A percentile compares a stretch with the other conserved stretches of the same genome.
phyloP scores from a whole-genome alignment of 1,140 invertebrate genomes.

The Trichogramma pretiosum region DNA sequence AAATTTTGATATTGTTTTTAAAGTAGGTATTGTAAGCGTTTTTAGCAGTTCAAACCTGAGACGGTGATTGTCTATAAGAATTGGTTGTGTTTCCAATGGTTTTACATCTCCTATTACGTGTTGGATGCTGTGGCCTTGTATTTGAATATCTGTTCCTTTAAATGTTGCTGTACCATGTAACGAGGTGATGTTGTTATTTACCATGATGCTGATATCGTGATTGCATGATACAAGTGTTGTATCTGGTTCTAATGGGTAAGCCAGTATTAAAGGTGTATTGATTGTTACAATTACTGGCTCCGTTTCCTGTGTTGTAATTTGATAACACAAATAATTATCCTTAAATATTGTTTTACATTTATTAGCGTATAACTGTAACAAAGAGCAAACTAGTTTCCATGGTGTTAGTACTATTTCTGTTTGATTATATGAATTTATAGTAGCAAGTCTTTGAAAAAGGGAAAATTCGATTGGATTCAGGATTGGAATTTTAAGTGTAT shows the following conservation, averaged over 20 bases:
- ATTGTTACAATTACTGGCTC: not conserved
- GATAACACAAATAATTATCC: not conserved
- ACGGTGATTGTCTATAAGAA: too few species aligned
- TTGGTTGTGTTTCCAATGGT: too few species aligned
- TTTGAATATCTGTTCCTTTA: not conserved
- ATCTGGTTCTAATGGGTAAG: not conserved
- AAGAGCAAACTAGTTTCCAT: not conserved
- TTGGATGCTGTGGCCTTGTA: too few species aligned
- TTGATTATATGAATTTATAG: not conserved
- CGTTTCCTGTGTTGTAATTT: not conserved
- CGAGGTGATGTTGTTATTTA: not conserved
- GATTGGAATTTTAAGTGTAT: not conserved
- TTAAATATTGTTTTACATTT: not conserved
- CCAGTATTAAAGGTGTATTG: not conserved
- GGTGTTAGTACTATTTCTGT: not conserved
- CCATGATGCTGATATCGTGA: not conserved
- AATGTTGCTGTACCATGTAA: not conserved
- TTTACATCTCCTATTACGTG: too few species aligned
- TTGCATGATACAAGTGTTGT: not conserved
- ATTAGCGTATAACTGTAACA: not conserved
- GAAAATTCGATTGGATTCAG: not conserved
- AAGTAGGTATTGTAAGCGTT: too few species aligned
- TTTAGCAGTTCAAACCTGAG: too few species aligned
- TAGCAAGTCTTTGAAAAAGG: not conserved
- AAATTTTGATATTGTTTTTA: too few species aligned